Evolutionary conservation across 2,888 invertebrate genomes (phyloP).

Genomic region (Agrilus biguttatus): DNA sequence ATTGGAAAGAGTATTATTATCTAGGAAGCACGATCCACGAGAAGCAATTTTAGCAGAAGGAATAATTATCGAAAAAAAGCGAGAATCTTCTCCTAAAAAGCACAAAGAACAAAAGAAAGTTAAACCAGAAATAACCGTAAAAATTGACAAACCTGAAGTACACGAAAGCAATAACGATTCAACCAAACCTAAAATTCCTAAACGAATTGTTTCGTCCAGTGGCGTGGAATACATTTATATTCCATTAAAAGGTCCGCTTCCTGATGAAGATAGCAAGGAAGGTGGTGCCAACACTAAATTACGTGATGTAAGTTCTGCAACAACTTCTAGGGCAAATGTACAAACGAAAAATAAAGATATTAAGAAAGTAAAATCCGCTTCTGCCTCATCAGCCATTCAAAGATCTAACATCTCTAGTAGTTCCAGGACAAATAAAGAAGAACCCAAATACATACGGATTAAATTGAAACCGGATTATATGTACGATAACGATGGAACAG

Average conservation of each 20-base stretch:
- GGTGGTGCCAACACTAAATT: constrained; percentile 7
- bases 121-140: constrained; percentile 21
- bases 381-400: constrained; percentile 8
- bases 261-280: constrained; percentile 12
- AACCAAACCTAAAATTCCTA: constrained; percentile 18
- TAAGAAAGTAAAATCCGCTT: constrained; percentile 11
- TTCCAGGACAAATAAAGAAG: constrained; percentile 12
- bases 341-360: constrained; percentile 7
- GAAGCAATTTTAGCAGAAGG: constrained; percentile 49
- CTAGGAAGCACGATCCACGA: constrained; percentile 49
- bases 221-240: constrained; percentile 33
- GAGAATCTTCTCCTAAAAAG: constrained; percentile 14
- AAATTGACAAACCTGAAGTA: constrained; percentile 20
- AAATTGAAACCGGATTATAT: constrained; percentile 61
- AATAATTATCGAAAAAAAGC: constrained; percentile 31
- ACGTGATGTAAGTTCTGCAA: constrained; percentile 10
- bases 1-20: constrained; percentile 39
- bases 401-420: constrained; percentile 5
- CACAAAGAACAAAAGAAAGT: constrained; percentile 12
- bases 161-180: constrained; percentile 9
- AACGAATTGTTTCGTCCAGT: constrained; percentile 25
- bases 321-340: constrained; percentile 1
- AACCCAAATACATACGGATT: constrained; percentile 46
- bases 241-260: constrained; percentile 32
- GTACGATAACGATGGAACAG: constrained; percentile 45